Evolutionary conservation across 2,113 vertebrate species (phyloP), one percentile per base, ranked within the genome.

Genomic region (Pangasianodon gigas): DNA sequence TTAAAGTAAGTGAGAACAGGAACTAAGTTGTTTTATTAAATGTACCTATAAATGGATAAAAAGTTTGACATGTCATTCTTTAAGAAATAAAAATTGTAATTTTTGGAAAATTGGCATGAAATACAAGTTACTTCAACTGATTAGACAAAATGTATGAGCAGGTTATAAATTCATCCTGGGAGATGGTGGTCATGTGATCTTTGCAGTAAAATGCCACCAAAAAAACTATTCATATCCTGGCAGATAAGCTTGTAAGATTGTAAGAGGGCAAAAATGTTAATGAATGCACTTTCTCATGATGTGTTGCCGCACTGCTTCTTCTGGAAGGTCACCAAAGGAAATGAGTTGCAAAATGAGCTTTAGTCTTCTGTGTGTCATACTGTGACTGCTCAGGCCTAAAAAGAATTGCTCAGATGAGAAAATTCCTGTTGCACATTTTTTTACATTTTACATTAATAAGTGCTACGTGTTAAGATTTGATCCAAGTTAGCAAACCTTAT

Each of bases 271-370:
- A 21, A 85, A 89, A 90, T 89, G 91, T 91, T 91, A 87, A 93
- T 93, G 85, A 91, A 91, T 91, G 91, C 85, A 14, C 82, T 83
- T 87, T 84, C 75, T 65, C 71, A 41, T 89, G 90, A 87, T 87
- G 82, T 90, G 54, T 69, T 91, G 88, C 60, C 37, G 81, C 44
- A 65, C 69, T 85, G 83, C 87, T 86, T 83, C 26, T 90, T 82
- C 82, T 90, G 89, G 92, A 92, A 92, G 89, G 89, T 91, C 89
- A 92, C 90, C 81, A 85, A 87, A 92, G 74, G 44, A 89, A 87
- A 90, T 29, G 3, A 44, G 41, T 89, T 87, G 81, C 89, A 84
- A 91, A 89, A 75, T 65, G 60, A 32, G 82, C 41, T 83, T 46
- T 52, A 26, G 52, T 58, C 24, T 86, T 32, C n/a, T 14, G 67